Evolutionary conservation across 2,113 vertebrate genomes (phyloP).

Genomic region (Lampris megalopsis): DNA sequence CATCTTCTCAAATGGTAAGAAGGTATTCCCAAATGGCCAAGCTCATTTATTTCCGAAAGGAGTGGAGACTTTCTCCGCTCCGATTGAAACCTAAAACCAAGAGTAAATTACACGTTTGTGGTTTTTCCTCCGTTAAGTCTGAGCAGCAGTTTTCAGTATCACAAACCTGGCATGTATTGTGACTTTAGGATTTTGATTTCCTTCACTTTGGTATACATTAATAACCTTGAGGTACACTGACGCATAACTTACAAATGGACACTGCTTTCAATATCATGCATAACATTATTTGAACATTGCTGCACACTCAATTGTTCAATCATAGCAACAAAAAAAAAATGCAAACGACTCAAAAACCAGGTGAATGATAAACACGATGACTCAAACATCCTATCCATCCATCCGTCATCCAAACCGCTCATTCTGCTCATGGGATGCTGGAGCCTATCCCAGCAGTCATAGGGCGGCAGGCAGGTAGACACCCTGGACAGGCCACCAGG

Average conservation of each 20-base stretch:
- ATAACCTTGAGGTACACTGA: background rate
- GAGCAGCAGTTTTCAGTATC: conserved; percentile 35
- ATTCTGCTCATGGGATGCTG: too few species aligned
- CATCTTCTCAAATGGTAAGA: conserved; percentile 7
- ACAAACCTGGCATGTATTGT: background rate
- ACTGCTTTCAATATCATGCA: conserved; percentile 9
- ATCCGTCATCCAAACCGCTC: too few species aligned
- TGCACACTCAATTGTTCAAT: background rate
- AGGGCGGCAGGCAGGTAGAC: too few species aligned
- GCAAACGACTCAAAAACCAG: background rate
- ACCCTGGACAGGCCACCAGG: too few species aligned
- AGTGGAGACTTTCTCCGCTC: background rate
- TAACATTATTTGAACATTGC: conserved; percentile 3
- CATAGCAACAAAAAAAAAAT: background rate
- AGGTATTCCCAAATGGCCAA: conserved; percentile 4
- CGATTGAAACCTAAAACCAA: too few species aligned
- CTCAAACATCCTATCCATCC: too few species aligned
- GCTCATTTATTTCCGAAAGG: background rate
- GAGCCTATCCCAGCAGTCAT: too few species aligned
- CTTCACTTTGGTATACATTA: conserved; percentile 8
- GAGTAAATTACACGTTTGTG: too few species aligned
- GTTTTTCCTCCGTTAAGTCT: background rate
- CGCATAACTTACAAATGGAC: conserved; percentile 7
- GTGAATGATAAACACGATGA: background rate
- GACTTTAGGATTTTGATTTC: background rate